phyloP scores from a whole-genome alignment of 2,113 vertebrate genomes.

The Vimba vimba region DNA sequence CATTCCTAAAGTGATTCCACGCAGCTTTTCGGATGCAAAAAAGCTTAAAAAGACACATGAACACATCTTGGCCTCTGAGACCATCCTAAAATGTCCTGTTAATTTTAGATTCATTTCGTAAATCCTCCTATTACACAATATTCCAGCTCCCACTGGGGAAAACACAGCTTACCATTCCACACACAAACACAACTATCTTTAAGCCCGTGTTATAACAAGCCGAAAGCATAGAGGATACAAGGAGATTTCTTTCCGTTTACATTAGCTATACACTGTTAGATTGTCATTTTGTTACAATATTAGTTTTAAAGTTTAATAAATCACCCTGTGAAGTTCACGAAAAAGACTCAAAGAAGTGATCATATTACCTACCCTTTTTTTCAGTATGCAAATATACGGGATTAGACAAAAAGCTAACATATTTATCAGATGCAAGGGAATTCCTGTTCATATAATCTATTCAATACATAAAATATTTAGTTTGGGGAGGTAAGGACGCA shows the following conservation, averaged over 20 bases:
- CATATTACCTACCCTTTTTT: slow-evolving; percentile 16
- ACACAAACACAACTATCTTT: slow-evolving; percentile 32
- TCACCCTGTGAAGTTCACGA: slow-evolving; percentile 54
- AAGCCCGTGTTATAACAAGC: slow-evolving; percentile 19
- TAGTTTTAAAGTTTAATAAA: slow-evolving; percentile 50
- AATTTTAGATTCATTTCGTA: slow-evolving; percentile 4
- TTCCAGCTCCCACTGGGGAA: slow-evolving; percentile 2
- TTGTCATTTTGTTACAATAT: slow-evolving; percentile 71
- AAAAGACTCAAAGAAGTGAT: background rate
- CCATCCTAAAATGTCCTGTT: slow-evolving; percentile 26
- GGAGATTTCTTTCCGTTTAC: background rate
- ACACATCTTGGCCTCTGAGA: slow-evolving; percentile 2
- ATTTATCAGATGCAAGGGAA: slow-evolving; percentile 11
- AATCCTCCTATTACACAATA: slow-evolving; percentile 22
- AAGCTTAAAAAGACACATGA: slow-evolving; percentile 25
- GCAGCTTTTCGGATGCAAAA: background rate
- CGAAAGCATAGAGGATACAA: slow-evolving; percentile 18
- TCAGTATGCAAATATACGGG: slow-evolving; percentile 15
- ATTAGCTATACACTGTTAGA: slow-evolving; percentile 64
- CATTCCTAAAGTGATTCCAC: slow-evolving; percentile 39
- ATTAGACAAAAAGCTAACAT: background rate
- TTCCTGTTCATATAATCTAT: slow-evolving; percentile 35
- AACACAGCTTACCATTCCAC: slow-evolving; percentile 36
- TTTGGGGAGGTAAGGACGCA: slow-evolving; percentile 26
- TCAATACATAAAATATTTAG: slow-evolving; percentile 19